These are phyloP conservation scores for Melolontha melolontha DNA, from an alignment of 2,888 invertebrate species.

Conservation along the genomic window DNA sequence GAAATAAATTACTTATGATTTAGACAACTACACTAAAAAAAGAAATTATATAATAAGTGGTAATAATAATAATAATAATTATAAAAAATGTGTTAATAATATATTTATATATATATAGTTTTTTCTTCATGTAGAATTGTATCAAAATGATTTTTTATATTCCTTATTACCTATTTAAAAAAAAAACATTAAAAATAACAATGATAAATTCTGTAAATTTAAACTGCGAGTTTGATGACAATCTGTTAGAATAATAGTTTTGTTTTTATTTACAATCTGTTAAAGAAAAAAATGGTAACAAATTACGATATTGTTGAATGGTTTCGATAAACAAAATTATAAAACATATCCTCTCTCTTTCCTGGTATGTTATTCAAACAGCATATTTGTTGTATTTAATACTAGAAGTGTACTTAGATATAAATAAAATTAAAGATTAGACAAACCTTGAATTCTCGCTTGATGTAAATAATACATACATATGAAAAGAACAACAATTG, in stretches of 20 bases:
- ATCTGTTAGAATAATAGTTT: background rate
- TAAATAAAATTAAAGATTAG: too few relatives aligned
- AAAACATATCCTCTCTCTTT: background rate
- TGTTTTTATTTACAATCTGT: too few relatives aligned
- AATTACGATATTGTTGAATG: too few relatives aligned
- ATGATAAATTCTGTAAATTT: constrained; percentile 46
- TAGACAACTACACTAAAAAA: constrained; percentile 48
- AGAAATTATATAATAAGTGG: constrained; percentile 13
- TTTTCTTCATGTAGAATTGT: constrained; percentile 51
- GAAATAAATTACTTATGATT: constrained; percentile 51
- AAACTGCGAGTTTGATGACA: background rate
- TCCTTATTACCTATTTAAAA: constrained; percentile 48
- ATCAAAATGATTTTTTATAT: constrained; percentile 56
- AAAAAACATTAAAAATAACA: constrained; percentile 51
- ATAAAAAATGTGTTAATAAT: constrained; percentile 27
- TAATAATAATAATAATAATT: constrained; percentile 27
- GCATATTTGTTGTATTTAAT: background rate
- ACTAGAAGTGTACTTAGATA: too few relatives aligned
- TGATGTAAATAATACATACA: too few relatives aligned
- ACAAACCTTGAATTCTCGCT: too few relatives aligned
- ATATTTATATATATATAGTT: constrained; percentile 1
- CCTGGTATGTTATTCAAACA: background rate
- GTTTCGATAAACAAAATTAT: background rate
- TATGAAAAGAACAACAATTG: too few relatives aligned
- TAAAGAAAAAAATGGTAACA: too few relatives aligned